These are phyloP conservation scores for Uria aalge DNA, from an alignment of 2,113 vertebrate species.

Conservation along the genomic window DNA sequence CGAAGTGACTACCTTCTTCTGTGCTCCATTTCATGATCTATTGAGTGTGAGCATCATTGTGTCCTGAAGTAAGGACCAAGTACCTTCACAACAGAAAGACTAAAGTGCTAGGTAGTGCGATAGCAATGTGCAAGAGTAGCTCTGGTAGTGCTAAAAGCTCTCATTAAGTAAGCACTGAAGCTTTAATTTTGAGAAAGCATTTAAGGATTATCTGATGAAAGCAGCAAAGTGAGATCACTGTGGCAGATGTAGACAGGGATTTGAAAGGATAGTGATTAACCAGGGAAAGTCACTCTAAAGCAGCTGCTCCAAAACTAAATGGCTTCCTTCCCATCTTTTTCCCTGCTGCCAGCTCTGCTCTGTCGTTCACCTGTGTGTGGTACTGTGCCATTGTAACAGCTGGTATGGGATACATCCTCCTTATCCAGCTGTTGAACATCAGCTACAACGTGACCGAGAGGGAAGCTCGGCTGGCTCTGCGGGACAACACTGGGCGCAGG, in stretches of 20 bases:
- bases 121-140: not conserved
- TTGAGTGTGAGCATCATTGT: not conserved
- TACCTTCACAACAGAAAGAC: not conserved
- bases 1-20: not conserved
- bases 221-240: constrained; percentile 5
- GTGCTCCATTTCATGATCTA: not conserved
- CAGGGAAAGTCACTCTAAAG: constrained; percentile 30
- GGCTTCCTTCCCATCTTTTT: constrained; percentile 52
- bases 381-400: constrained; percentile 91
- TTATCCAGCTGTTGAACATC: constrained; percentile 91
- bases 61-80: not conserved
- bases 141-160: not conserved
- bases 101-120: not conserved
- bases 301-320: constrained; percentile 54
- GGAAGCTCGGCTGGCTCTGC: constrained; percentile 86
- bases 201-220: constrained; percentile 56
- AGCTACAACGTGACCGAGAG: constrained; percentile 94
- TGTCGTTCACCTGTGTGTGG: constrained; percentile 96
- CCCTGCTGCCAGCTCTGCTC: constrained; percentile 78
- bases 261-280: constrained; percentile 55
- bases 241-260: constrained; percentile 55
- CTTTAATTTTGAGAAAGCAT: constrained; percentile 50
- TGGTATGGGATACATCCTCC: constrained; percentile 88
- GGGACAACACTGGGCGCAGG: constrained; percentile 81
- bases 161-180: constrained; percentile 26